Base-by-base conservation (phyloP, 2,113 vertebrate species). In the Dasyornis broadbenti region DNA sequence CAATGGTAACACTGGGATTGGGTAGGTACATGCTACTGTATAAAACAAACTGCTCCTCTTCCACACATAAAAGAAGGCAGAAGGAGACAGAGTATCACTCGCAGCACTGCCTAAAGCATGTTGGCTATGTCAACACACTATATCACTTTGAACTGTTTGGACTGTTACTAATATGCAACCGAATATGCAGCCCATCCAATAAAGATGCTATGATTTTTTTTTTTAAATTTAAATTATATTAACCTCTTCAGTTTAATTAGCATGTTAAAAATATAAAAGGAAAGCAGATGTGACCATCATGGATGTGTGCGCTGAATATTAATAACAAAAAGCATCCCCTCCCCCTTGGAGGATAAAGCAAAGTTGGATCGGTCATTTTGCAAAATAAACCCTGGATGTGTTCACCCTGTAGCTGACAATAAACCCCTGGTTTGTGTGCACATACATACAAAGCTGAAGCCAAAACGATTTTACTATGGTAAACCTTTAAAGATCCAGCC, bases 91-190 rank as follows among this genome's bases (percentile, higher is more conserved):
- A 97, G 95, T 97, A 97, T 98, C 96, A 97, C 96, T 96, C 92
- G 61, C 91, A 98, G 92, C 90, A 91, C 90, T 97, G 97, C 97
- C 97, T 97, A 70, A 87, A 98, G 97, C 98, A 94, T 70, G 96
- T 96, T 97, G 97, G 96, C 96, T 98, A 80, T 96, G 97, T 96
- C 98, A 97, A 98, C 97, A 98, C 95, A 98, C 97, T 97, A 95
- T 93, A 97, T 96, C 23, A 76, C 92, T 92, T 95, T 86, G 97
- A 97, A 97, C 96, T 95, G 96, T 96, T 96, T 97, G 97, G 96
- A 97, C 97, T 94, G 96, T 91, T 96, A 96, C 94, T 95, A 98
- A 98, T 91, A 97, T 33, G 94, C 93, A 97, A 97, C 96, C 71
- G 71, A 97, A 98, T 93, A 97, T 37, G 92, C 95, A 97, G 97